Percentiles rank a stretch among this genome's conserved stretches.
phyloP scores from a whole-genome alignment of 2,797 vertebrate species.

The Anableps anableps region DNA sequence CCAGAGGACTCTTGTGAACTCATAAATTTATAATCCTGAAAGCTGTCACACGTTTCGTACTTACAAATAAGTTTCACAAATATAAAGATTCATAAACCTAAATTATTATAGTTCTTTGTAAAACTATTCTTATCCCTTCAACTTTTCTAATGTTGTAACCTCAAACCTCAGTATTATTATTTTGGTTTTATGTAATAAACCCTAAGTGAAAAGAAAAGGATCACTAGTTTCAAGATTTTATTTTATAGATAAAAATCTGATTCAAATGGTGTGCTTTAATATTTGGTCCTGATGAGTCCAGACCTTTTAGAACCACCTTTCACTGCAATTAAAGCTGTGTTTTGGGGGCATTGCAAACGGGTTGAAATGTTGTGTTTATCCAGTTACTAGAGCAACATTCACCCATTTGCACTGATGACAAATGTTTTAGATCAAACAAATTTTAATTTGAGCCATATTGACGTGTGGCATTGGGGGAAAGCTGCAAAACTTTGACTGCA shows the following conservation, averaged over 20 bases:
- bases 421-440: too few relatives aligned
- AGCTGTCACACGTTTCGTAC: background rate
- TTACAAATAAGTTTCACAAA: slow-evolving; percentile 5
- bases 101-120: background rate
- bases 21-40: slow-evolving; percentile 13
- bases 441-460: too few relatives aligned
- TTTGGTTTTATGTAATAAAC: background rate
- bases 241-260: background rate
- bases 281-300: background rate
- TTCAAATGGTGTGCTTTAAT: background rate
- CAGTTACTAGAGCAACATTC: background rate
- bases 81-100: slow-evolving; percentile 1
- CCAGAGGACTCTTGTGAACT: slow-evolving; percentile 10
- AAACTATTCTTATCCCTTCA: background rate
- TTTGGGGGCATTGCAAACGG: background rate
- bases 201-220: background rate
- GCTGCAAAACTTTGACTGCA: background rate
- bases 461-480: too few relatives aligned
- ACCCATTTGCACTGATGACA: background rate
- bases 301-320: background rate
- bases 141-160: background rate
- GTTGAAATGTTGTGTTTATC: background rate
- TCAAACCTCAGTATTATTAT: background rate
- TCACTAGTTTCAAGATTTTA: background rate
- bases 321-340: background rate